A percentile compares a stretch with the other conserved stretches of the same genome.
These are phyloP conservation scores for Xestobium rufovillosum DNA, from an alignment of 2,888 invertebrate species.

Conservation along the genomic window DNA sequence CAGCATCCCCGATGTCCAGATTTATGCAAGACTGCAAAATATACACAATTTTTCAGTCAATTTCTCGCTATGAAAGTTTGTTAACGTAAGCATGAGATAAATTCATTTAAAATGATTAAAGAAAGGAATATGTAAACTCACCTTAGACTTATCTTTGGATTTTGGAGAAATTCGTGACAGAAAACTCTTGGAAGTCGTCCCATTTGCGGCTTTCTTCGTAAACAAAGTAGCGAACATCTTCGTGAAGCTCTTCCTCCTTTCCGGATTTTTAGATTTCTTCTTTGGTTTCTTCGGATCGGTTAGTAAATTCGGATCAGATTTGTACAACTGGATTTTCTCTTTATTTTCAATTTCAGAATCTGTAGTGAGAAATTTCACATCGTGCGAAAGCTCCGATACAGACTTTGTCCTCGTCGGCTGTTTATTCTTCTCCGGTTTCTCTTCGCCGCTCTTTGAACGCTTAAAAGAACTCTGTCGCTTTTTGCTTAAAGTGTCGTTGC, in stretches of 20 bases:
- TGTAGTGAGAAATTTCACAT: conserved; percentile 10
- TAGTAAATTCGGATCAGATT: conserved; percentile 41
- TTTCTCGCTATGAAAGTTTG: conserved; percentile 1
- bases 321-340: conserved; percentile 31
- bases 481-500: conserved; percentile 36
- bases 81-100: conserved; percentile 3
- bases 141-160: conserved; percentile 58
- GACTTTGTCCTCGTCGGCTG: conserved; percentile 33
- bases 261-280: conserved; percentile 56
- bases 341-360: conserved; percentile 9
- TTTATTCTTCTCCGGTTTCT: background rate
- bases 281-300: conserved; percentile 37
- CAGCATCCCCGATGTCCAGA: conserved; percentile 42
- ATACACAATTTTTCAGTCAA: conserved; percentile 24
- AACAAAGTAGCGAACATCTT: conserved; percentile 80
- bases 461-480: conserved; percentile 34
- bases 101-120: conserved; percentile 5
- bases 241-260: conserved; percentile 73
- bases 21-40: conserved; percentile 54
- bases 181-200: conserved; percentile 41
- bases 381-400: conserved; percentile 30
- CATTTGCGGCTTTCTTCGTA: conserved; percentile 58
- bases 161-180: conserved; percentile 55
- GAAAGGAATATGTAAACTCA: conserved; percentile 31
- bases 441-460: conserved; percentile 31